Base-by-base conservation (phyloP, 2,888 invertebrate genomes). In the Lasioglossum villosulum region DNA sequence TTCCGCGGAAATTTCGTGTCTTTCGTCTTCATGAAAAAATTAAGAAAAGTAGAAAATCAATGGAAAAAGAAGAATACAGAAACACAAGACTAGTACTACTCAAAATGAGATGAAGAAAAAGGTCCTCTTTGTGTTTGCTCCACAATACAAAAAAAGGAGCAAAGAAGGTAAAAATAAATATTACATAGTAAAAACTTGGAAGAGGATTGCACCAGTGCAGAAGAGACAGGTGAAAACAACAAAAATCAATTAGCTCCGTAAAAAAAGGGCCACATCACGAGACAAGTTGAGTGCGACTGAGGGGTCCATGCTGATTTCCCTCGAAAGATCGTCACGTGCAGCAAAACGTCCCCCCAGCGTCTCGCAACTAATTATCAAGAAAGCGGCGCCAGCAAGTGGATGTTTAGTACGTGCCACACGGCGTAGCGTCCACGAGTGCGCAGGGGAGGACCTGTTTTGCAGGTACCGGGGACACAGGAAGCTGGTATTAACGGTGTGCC, bases 401-500 rank as follows among this genome's bases (percentile, higher is more conserved):
- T 74, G 37, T 79, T 86, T 66, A 83, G 66, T 87, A 78, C 72
- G 75, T 77, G 82, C 52, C 48, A 10, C 71, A 56, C 48, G 82
- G 75, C 78, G 73, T 42, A 80, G 48, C 75, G 81, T 84, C 42
- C 66, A 66, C 39, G 30, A 16, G 56, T 59, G 66, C 59, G 45
- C 66, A 63, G 30, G 37, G 19, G 42, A 75, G 48, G 71, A 75
- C 74, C 75, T 71, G 79, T 77, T 71, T 23, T 68, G 66, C 76
- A 78, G 76, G 68, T 78, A 76, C 79, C 45, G 42, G 70, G 71
- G 75, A 68, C 30, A 75, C 78, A 73, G 59, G 82, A 86, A 85
- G 87, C 78, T 37, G 80, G 82, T 87, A 86, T 90, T 89, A 89
- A 88, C 86, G 87, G 84, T 82, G 80, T 88, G 81, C 84, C 86